These are phyloP conservation scores for Oxystoma pomonae DNA, from an alignment of 2,888 invertebrate genomes.

Conservation along the genomic window DNA sequence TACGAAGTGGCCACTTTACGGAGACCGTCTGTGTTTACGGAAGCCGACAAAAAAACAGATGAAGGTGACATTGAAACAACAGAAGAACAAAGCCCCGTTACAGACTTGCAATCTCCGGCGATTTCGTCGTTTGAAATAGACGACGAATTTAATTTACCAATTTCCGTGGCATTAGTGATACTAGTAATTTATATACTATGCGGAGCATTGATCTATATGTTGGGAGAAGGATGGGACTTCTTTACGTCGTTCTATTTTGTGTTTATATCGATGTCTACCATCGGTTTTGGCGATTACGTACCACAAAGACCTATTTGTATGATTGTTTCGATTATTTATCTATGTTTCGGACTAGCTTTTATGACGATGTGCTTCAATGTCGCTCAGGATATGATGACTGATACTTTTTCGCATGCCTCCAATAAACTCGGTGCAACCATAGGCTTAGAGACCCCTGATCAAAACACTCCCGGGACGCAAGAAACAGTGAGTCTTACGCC, in stretches of 20 bases:
- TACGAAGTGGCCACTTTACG: constrained; percentile 75
- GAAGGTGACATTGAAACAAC: constrained; percentile 44
- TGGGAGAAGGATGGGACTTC: constrained; percentile 84
- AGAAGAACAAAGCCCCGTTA: constrained; percentile 62
- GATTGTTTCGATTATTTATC: constrained; percentile 88
- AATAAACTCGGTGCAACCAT: constrained; percentile 82
- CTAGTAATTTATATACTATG: constrained; percentile 81
- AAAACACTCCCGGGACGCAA: neutral
- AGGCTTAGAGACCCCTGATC: constrained; percentile 53
- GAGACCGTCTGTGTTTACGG: constrained; percentile 58
- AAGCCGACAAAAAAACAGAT: constrained; percentile 27
- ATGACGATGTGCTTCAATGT: constrained; percentile 98
- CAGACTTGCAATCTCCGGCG: constrained; percentile 51
- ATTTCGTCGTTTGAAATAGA: constrained; percentile 76
- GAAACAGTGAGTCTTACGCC: neutral
- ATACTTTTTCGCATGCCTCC: constrained; percentile 80
- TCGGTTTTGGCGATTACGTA: constrained; percentile 92
- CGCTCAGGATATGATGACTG: constrained; percentile 69
- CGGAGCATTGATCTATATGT: constrained; percentile 75
- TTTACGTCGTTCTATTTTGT: constrained; percentile 95
- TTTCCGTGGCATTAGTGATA: constrained; percentile 81
- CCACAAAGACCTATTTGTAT: constrained; percentile 77
- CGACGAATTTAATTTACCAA: constrained; percentile 92
- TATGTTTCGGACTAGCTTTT: constrained; percentile 90
- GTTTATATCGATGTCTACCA: constrained; percentile 94